Evolutionary conservation across 2,888 invertebrate species (phyloP).

Genomic region (Micoletzkya japonica): DNA sequence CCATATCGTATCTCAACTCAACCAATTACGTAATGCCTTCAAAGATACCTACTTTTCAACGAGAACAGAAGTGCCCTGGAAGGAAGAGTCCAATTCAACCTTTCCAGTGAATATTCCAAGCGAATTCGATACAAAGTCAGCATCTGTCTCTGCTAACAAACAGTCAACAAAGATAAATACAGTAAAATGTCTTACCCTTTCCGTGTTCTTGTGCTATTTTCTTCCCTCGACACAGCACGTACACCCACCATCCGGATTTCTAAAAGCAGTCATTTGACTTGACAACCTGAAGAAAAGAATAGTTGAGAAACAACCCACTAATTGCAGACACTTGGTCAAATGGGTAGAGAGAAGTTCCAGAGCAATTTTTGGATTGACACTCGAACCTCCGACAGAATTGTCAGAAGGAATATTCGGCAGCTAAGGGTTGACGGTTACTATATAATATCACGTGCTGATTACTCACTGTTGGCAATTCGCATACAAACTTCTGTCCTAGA

Average conservation of each 20-base stretch:
- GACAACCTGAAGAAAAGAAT: not conserved
- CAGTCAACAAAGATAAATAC: not conserved
- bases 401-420: not conserved
- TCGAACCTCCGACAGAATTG: not conserved
- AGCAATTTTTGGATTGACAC: conserved; percentile 17
- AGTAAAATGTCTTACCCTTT: conserved; percentile 26
- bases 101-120: conserved; percentile 36
- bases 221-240: conserved; percentile 35
- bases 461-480: conserved; percentile 4
- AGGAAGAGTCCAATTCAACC: conserved; percentile 17
- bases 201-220: conserved; percentile 34
- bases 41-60: not conserved
- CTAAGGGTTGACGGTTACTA: not conserved
- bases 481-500: conserved; percentile 18
- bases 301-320: not conserved
- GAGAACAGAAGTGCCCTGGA: conserved; percentile 2
- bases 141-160: conserved; percentile 22
- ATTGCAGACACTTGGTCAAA: conserved; percentile 15
- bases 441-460: not conserved
- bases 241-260: conserved; percentile 38
- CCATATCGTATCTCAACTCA: conserved; percentile 26
- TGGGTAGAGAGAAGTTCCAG: not conserved
- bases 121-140: conserved; percentile 32
- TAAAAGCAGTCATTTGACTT: not conserved
- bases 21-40: not conserved